Evolutionary conservation across 1,140 invertebrate genomes (phyloP).

Genomic region (Drosophila pruinosa): DNA sequence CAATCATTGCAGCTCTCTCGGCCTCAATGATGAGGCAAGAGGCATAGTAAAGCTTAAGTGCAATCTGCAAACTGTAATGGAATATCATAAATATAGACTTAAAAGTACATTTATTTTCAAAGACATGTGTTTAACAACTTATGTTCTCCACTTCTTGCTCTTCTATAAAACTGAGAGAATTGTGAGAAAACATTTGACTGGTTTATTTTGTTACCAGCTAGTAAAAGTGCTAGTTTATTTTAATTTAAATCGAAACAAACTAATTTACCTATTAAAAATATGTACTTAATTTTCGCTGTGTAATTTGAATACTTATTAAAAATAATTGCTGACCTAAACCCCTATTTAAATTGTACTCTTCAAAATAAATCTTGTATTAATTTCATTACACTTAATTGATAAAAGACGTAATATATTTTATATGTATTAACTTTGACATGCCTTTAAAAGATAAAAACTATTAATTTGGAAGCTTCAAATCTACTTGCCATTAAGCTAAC

Average conservation of each 20-base stretch:
- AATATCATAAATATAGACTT: background rate
- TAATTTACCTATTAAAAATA: too few species aligned
- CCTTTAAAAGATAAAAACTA: background rate
- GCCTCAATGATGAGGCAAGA: background rate
- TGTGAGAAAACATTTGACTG: background rate
- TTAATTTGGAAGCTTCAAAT: background rate
- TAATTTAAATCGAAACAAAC: too few species aligned
- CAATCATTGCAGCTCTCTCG: background rate
- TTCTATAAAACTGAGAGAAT: background rate
- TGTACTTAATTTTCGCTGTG: too few species aligned
- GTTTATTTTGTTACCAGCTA: background rate
- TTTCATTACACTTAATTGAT: too few species aligned
- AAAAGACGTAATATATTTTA: too few species aligned
- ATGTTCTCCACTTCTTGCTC: background rate
- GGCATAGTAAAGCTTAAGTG: background rate
- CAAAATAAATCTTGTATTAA: too few species aligned
- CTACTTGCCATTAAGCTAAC: background rate
- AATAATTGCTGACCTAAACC: too few species aligned
- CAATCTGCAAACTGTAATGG: background rate
- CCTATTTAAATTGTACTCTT: too few species aligned
- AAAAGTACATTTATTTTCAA: background rate
- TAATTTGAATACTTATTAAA: too few species aligned
- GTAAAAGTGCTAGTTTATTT: too few species aligned
- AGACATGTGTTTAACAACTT: background rate
- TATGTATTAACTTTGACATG: too few species aligned